Percentiles rank a stretch among this genome's conserved stretches.
Conservation (phyloP, 2,888 invertebrate species). For the Gortyna flavago region DNA sequence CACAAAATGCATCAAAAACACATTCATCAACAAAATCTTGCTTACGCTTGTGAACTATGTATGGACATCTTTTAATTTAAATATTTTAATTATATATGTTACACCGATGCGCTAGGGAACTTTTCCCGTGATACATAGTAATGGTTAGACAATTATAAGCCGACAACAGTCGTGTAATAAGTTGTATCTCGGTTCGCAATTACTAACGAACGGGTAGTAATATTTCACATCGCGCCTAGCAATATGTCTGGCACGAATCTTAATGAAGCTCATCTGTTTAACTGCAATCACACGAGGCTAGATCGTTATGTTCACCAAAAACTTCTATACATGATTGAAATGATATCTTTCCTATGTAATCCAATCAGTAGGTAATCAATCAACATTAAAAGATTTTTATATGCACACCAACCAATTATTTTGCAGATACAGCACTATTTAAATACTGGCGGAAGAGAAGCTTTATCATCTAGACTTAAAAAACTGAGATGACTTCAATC, state of each 20-base stretch:
- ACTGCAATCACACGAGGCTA: slow-evolving; percentile 42
- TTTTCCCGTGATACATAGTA: slow-evolving; percentile 29
- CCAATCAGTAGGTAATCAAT: slow-evolving; percentile 56
- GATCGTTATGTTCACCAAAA: slow-evolving; percentile 51
- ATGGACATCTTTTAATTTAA: background rate
- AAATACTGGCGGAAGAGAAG: slow-evolving; percentile 46
- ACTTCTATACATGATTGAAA: slow-evolving; percentile 42
- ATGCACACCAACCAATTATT: slow-evolving; percentile 40
- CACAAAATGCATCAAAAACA: background rate
- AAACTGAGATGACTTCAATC: slow-evolving; percentile 35
- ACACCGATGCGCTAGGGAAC: slow-evolving; percentile 3
- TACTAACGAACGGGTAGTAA: slow-evolving; percentile 53
- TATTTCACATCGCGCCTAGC: slow-evolving; percentile 54
- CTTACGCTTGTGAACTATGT: background rate
- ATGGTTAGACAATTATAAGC: slow-evolving; percentile 55
- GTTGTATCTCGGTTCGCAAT: slow-evolving; percentile 53
- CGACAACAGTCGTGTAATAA: slow-evolving; percentile 58
- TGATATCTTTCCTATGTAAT: slow-evolving; percentile 41
- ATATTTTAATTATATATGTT: slow-evolving; percentile 4
- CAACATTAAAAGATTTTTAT: slow-evolving; percentile 51
- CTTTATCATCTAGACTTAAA: slow-evolving; percentile 14
- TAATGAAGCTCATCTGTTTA: slow-evolving; percentile 67
- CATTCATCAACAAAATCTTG: background rate
- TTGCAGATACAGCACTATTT: slow-evolving; percentile 38
- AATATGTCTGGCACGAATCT: slow-evolving; percentile 60